These are phyloP conservation scores for Choristoneura rosaceana DNA, from an alignment of 2,888 invertebrate species.

Conservation along the genomic window DNA sequence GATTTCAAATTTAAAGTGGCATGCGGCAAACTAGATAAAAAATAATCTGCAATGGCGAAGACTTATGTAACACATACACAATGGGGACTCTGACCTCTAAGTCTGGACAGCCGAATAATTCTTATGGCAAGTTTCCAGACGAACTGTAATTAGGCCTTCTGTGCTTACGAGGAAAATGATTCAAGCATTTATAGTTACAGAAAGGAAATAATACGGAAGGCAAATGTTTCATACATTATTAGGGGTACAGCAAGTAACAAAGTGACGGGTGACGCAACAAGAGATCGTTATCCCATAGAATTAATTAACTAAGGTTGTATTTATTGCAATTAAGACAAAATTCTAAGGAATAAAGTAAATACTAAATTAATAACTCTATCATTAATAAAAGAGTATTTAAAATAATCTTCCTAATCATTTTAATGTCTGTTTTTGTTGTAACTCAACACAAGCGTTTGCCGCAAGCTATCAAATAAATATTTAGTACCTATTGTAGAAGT, in stretches of 20 bases:
- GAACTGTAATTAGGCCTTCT: conserved; percentile 21
- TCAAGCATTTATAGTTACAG: conserved; percentile 12
- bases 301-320: not conserved
- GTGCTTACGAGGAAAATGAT: conserved; percentile 30
- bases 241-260: not conserved
- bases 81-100: conserved; percentile 24
- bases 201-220: not conserved
- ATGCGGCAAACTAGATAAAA: conserved; percentile 33
- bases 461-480: too few species aligned
- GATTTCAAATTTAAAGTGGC: conserved; percentile 8
- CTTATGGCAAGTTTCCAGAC: conserved; percentile 35
- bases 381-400: too few species aligned
- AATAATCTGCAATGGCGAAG: conserved; percentile 75
- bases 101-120: conserved; percentile 16
- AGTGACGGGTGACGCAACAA: too few species aligned
- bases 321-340: not conserved
- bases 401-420: too few species aligned
- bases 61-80: conserved; percentile 70
- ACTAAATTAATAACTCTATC: too few species aligned
- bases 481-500: too few species aligned
- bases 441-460: not conserved
- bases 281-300: not conserved
- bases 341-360: too few species aligned
- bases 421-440: not conserved
- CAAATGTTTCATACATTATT: not conserved